Percentiles rank a stretch among this genome's conserved stretches.
phyloP scores from a whole-genome alignment of 2,113 vertebrate species.

The Alaudala cheleensis region DNA sequence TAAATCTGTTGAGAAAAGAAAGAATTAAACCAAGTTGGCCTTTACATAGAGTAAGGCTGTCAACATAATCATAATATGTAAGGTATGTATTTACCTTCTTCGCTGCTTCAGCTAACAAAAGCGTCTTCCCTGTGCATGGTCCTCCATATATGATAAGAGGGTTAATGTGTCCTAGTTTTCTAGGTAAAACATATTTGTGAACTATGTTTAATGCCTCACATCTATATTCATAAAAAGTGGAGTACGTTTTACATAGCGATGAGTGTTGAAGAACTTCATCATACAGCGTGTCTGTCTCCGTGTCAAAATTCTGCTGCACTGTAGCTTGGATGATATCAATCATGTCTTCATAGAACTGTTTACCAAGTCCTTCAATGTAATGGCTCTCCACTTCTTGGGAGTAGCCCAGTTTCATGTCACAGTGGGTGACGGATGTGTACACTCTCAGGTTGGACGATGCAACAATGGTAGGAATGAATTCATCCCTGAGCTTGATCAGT shows the following conservation, averaged over 20 bases:
- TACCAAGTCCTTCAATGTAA: conserved; percentile 96
- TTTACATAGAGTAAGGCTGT: neutral
- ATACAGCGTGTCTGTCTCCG: conserved; percentile 89
- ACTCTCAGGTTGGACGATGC: conserved; percentile 94
- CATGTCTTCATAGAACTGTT: conserved; percentile 99
- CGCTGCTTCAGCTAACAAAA: conserved; percentile 91
- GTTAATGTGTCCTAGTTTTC: conserved; percentile 85
- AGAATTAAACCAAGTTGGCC: neutral
- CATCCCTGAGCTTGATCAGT: conserved; percentile 92
- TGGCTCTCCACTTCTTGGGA: conserved; percentile 96
- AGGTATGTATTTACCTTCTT: conserved; percentile 85
- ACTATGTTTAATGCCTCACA: conserved; percentile 89
- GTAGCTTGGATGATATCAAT: conserved; percentile 98
- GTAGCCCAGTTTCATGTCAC: conserved; percentile 97
- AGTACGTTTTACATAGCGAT: conserved; percentile 90
- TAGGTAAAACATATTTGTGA: conserved; percentile 89
- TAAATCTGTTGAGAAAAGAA: neutral
- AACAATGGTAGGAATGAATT: conserved; percentile 96
- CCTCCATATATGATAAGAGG: conserved; percentile 93
- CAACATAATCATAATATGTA: neutral
- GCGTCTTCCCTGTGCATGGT: conserved; percentile 96
- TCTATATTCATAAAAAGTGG: conserved; percentile 89
- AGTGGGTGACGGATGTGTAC: conserved; percentile 96
- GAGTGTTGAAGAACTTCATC: conserved; percentile 96
- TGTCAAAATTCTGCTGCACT: conserved; percentile 96